Base-by-base conservation (phyloP, 2,113 vertebrate species). In the Marmota flaviventris region DNA sequence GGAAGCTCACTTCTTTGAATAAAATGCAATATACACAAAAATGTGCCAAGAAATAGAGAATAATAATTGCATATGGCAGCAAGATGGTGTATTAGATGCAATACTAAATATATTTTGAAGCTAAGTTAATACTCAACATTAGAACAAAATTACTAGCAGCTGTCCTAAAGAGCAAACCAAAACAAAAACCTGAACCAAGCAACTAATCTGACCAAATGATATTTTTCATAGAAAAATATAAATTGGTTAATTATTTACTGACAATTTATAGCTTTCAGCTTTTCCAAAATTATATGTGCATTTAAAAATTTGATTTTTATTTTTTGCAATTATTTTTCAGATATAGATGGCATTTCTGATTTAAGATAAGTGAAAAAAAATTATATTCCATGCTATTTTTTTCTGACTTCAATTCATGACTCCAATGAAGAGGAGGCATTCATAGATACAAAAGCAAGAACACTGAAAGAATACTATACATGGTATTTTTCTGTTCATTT, bases 401-500 rank as follows among this genome's bases (percentile, higher is more conserved):
- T 69, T 45, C 45, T 70, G 91, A 48, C n/a, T 73, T 45, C 32
- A 82, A 18, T 48, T n/a, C 2, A 25, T 82, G 81, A 96, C 65
- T 95, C 65, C 96, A 37, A 53, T 58, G 70, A 93, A 90, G 93
- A 96, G 73, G 75, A 77, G 73, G 39, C 34, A 67, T 56, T 96
- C 58, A 67, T 17, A 65, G 89, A 75, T 75, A 67, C 37, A 82
- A 69, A 70, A 56, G 27, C 51, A 88, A 69, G 85, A 48, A 34
- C 72, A 39, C 17, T 5, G 10, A n/a, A 77, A 34, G 34, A 82
- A 65, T 75, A 89, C n/a, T n/a, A 39, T 32, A 10, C 10, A 16
- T 79, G 69, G 58, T 42, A 70, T 81, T 94, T 96, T 92, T 78
- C 77, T 78, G n/a, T 34, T 81, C 56, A 73, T 87, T 83, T 95